Percentiles rank a stretch among this genome's conserved stretches.
These are phyloP conservation scores for Pemphredon lugubris DNA, from an alignment of 2,888 invertebrate species.

Conservation along the genomic window DNA sequence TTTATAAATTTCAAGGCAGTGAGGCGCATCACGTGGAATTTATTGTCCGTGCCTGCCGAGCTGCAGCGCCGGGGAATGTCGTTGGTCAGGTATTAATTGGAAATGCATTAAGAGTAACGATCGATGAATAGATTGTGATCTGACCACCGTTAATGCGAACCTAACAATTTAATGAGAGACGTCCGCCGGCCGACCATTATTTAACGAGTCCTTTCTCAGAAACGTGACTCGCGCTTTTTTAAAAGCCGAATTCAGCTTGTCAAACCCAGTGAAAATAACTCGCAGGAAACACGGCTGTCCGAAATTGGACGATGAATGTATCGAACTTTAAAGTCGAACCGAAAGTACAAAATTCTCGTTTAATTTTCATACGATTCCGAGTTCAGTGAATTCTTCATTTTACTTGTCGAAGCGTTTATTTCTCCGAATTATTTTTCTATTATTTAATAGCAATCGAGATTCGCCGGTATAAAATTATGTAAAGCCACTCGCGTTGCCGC, in stretches of 20 bases:
- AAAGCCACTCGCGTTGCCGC: too few species aligned
- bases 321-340: too few species aligned
- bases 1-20: too few species aligned
- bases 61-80: slow-evolving; percentile 12
- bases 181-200: slow-evolving; percentile 70
- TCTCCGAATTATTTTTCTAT: too few species aligned
- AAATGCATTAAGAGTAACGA: slow-evolving; percentile 75
- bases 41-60: slow-evolving; percentile 9
- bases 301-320: slow-evolving; percentile 3
- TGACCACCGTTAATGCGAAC: slow-evolving; percentile 74
- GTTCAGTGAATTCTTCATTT: too few species aligned
- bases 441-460: too few species aligned
- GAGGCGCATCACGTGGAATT: neutral
- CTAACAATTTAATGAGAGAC: slow-evolving; percentile 79
- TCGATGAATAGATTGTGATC: slow-evolving; percentile 75
- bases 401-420: too few species aligned
- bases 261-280: slow-evolving; percentile 10
- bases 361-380: too few species aligned
- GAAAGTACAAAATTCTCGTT: too few species aligned
- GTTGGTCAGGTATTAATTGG: slow-evolving; percentile 64
- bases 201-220: slow-evolving; percentile 66
- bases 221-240: slow-evolving; percentile 73
- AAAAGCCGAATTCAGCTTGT: slow-evolving; percentile 39
- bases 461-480: too few species aligned
- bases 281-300: slow-evolving; percentile 9